phyloP scores from a whole-genome alignment of 2,797 vertebrate genomes.

The Protonibea diacanthus region DNA sequence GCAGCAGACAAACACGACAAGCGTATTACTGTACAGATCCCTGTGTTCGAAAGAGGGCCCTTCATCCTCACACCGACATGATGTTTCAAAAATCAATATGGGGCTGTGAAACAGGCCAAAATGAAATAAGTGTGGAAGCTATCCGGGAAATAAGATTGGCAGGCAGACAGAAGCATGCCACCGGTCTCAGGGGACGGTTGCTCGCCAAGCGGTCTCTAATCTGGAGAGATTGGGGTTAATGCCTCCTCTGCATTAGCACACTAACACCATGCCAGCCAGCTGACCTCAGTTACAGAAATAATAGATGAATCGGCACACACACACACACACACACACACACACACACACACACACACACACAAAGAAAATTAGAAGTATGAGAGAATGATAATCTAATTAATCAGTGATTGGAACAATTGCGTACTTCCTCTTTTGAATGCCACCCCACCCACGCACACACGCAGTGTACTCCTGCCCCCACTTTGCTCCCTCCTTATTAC shows the following conservation, averaged over 20 bases:
- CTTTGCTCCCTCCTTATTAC: constrained; percentile 52
- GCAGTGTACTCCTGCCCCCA: constrained; percentile 13
- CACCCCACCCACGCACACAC: constrained; percentile 24
- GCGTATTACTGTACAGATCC: constrained; percentile 57
- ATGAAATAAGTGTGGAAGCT: constrained; percentile 84
- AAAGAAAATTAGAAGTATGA: constrained; percentile 50
- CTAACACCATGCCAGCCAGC: constrained; percentile 53
- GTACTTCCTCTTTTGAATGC: constrained; percentile 66
- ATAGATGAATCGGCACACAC: constrained; percentile 31
- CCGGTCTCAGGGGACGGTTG: constrained; percentile 70
- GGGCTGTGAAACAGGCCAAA: constrained; percentile 81
- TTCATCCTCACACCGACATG: constrained; percentile 71
- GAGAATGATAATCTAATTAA: constrained; percentile 79
- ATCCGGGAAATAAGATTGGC: constrained; percentile 84
- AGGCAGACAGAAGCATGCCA: constrained; percentile 75
- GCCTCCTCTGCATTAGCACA: constrained; percentile 76
- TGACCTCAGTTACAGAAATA: constrained; percentile 69
- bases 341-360: not conserved
- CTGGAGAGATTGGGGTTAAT: constrained; percentile 82
- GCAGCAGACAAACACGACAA: constrained; percentile 57
- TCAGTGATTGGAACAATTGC: constrained; percentile 76
- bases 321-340: constrained; percentile 20
- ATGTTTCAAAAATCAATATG: constrained; percentile 82
- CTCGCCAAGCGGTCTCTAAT: constrained; percentile 66
- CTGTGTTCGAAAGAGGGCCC: constrained; percentile 55